These are phyloP conservation scores for Aleiodes leptofemur DNA, from an alignment of 2,888 invertebrate genomes.

Conservation along the genomic window DNA sequence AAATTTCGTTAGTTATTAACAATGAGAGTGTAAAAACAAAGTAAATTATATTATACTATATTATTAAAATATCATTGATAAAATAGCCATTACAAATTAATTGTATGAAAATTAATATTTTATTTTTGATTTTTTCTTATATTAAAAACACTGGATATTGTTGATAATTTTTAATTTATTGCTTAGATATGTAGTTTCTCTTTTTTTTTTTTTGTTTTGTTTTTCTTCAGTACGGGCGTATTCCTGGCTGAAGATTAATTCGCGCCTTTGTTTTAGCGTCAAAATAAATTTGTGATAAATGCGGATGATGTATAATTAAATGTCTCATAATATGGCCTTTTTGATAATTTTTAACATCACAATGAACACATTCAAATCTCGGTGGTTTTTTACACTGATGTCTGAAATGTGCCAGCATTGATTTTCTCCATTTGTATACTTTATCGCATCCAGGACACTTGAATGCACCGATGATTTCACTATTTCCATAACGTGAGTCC, in stretches of 20 bases:
- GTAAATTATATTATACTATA: not conserved
- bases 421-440: slow-evolving; percentile 65
- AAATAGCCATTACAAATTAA: no score
- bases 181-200: no score
- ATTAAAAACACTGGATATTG: slow-evolving; percentile 20
- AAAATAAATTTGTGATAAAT: slow-evolving; percentile 53
- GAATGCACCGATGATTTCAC: slow-evolving; percentile 52
- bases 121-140: slow-evolving; percentile 19
- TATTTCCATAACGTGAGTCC: not conserved
- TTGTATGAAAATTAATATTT: slow-evolving; percentile 30
- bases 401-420: slow-evolving; percentile 63
- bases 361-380: slow-evolving; percentile 63
- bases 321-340: slow-evolving; percentile 65
- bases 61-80: not conserved
- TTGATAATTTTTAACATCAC: slow-evolving; percentile 65
- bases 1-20: not conserved
- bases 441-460: slow-evolving; percentile 67
- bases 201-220: no score
- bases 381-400: slow-evolving; percentile 62
- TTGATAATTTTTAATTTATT: not conserved
- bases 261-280: slow-evolving; percentile 46
- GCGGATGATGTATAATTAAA: slow-evolving; percentile 58
- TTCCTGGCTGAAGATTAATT: slow-evolving; percentile 10
- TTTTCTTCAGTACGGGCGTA: not conserved
- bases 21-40: not conserved